Percentiles rank a stretch among this genome's conserved stretches.
These are phyloP conservation scores for Thaumatotibia leucotreta DNA, from an alignment of 1,140 invertebrate species.

Conservation along the genomic window DNA sequence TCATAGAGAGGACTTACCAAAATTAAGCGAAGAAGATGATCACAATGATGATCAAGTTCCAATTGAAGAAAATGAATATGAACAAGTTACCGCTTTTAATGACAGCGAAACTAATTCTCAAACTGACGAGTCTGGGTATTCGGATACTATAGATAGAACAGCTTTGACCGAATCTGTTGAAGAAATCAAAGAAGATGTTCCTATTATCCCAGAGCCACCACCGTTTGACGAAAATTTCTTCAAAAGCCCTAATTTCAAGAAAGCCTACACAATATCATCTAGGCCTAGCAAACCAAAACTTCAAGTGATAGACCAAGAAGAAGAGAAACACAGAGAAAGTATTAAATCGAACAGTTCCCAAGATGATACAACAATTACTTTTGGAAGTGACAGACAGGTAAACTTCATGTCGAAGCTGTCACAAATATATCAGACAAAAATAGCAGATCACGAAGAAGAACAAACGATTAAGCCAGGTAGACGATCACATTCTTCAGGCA, in stretches of 20 bases:
- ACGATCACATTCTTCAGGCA: slow-evolving; percentile 56
- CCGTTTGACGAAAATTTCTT: slow-evolving; percentile 64
- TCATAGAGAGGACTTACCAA: slow-evolving; percentile 65
- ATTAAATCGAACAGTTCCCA: slow-evolving; percentile 50
- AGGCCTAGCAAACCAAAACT: slow-evolving; percentile 34
- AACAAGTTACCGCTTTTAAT: slow-evolving; percentile 51
- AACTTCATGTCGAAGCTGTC: slow-evolving; percentile 63
- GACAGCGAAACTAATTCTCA: slow-evolving; percentile 61
- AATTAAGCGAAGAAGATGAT: slow-evolving; percentile 56
- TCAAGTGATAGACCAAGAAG: slow-evolving; percentile 31
- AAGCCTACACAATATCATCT: slow-evolving; percentile 50
- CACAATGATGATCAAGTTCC: slow-evolving; percentile 33
- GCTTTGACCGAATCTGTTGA: slow-evolving; percentile 46
- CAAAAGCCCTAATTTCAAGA: slow-evolving; percentile 47
- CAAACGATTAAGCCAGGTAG: slow-evolving; percentile 32
- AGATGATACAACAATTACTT: slow-evolving; percentile 53
- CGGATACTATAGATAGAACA: slow-evolving; percentile 60
- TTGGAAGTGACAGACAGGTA: slow-evolving; percentile 63
- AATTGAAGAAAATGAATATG: slow-evolving; percentile 32
- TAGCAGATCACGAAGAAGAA: slow-evolving; percentile 38
- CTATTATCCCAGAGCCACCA: slow-evolving; percentile 54
- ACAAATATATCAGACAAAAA: slow-evolving; percentile 58
- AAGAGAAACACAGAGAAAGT: slow-evolving; percentile 50
- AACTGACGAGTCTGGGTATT: slow-evolving; percentile 68
- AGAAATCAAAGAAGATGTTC: slow-evolving; percentile 37